Conservation (phyloP, 2,797 vertebrate species). For the Coregonus sp. region DNA sequence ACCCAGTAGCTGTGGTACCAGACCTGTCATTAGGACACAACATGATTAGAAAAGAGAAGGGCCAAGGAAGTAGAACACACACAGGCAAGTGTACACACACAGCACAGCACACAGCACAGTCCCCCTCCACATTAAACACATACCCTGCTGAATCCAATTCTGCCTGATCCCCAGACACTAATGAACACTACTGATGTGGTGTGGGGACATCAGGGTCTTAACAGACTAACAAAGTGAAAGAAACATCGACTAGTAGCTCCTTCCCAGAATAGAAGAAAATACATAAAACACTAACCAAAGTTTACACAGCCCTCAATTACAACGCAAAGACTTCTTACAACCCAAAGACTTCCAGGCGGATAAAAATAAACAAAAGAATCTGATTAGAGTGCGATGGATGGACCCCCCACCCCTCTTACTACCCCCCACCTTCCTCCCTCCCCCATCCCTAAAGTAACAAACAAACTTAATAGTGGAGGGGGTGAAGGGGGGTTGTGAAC, state of each 20-base stretch:
- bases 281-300: conserved; percentile 60
- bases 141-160: conserved; percentile 71
- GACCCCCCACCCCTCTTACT: conserved; percentile 20
- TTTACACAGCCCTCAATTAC: conserved; percentile 77
- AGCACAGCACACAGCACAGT: conserved; percentile 41
- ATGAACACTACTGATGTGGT: conserved; percentile 66
- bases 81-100: conserved; percentile 35
- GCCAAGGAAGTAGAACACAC: conserved; percentile 67
- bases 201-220: conserved; percentile 34
- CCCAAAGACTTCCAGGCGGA: conserved; percentile 52
- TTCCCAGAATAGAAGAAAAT: conserved; percentile 60
- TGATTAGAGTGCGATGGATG: conserved; percentile 63
- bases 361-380: conserved; percentile 79
- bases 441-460: conserved; percentile 40
- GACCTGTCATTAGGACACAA: conserved; percentile 85
- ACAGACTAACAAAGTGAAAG: conserved; percentile 52
- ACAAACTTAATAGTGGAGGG: conserved; percentile 44
- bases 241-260: conserved; percentile 37
- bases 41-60: conserved; percentile 78
- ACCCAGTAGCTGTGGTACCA: conserved; percentile 93
- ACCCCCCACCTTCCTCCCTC: background rate
- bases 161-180: conserved; percentile 70
- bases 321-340: conserved; percentile 53
- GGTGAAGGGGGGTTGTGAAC: conserved; percentile 27
- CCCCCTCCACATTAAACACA: conserved; percentile 60